Evolutionary conservation across 2,797 vertebrate species (phyloP), one percentile per base, ranked within the genome.

Genomic region (Chelonia mydas): DNA sequence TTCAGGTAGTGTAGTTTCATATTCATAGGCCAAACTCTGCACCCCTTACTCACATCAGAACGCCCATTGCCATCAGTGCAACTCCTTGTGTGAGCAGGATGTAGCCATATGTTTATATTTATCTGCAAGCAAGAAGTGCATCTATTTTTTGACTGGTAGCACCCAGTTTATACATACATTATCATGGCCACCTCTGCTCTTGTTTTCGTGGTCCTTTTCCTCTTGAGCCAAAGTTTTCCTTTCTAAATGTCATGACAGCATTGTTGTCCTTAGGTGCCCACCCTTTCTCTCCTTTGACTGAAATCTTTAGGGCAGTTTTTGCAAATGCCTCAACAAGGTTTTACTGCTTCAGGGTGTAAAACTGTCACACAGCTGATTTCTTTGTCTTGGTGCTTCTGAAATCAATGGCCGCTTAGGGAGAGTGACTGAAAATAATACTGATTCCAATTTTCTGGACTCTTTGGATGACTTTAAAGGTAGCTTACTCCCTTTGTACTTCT

Each of bases 291-390:
- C 65, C 51, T 55, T 88, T 94, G 78, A 85, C 3, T 90, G 81
- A 83, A 87, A 95, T 92, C 94, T 97, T 90, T 16, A 83, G 65
- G 33, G 19, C 17, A 96, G 55, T 83, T 86, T 68, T 28, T 81
- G 33, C 13, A 89, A 92, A 76, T 59, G 3, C 12, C 5, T 92
- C 65, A 68, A 33, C 59, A 11, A 86, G 59, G 49, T 78, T 81
- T 93, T 93, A 45, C 33, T 87, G 3, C 45, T 49, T 54, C 11
- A 88, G 11, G 23, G 1, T 9, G 21, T 50, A 88, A 96, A 91
- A 72, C 37, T 89, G 7, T 92, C 16, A 47, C 27, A 76, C 1
- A 31, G 11, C 12, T 88, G 2, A 84, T 68, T 86, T 87, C 37
- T 59, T 93, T 81, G 53, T 37, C 47, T 21, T 93, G 94, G 3